A percentile compares a stretch with the other conserved stretches of the same genome.
Conservation (phyloP, 2,888 invertebrate species). For the Drosophila leonis region DNA sequence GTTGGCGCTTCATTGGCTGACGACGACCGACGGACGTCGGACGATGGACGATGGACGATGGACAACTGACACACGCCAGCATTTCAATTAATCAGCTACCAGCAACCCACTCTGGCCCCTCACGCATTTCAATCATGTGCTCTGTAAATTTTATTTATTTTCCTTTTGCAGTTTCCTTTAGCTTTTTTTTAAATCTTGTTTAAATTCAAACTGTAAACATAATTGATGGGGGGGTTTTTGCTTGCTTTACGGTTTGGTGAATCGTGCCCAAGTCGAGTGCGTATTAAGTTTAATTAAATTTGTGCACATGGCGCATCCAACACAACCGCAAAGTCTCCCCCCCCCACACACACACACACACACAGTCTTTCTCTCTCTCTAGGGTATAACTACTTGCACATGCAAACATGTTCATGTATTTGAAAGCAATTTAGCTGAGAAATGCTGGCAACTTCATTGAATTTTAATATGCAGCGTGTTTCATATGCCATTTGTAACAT, state of each 20-base stretch:
- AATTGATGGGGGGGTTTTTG: slow-evolving; percentile 50
- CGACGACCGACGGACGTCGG: neutral
- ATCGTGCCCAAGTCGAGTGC: slow-evolving; percentile 41
- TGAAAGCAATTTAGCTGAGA: slow-evolving; percentile 76
- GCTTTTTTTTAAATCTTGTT: slow-evolving; percentile 24
- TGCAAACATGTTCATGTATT: slow-evolving; percentile 48
- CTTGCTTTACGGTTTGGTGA: slow-evolving; percentile 14
- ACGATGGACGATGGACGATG: slow-evolving; percentile 3
- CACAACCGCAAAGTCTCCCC: slow-evolving; percentile 36
- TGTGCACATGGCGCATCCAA: slow-evolving; percentile 54
- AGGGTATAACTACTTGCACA: slow-evolving; percentile 23
- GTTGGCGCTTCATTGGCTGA: slow-evolving; percentile 53
- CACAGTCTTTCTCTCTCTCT: neutral
- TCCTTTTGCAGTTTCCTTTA: neutral
- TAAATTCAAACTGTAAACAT: slow-evolving; percentile 54
- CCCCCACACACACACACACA: neutral
- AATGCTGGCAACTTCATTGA: slow-evolving; percentile 72
- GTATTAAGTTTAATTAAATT: slow-evolving; percentile 64
- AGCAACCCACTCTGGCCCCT: neutral
- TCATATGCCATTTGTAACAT: slow-evolving; percentile 46
- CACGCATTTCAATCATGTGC: slow-evolving; percentile 10
- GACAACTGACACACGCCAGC: slow-evolving; percentile 62
- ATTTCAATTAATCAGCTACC: slow-evolving; percentile 65
- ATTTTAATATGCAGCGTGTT: slow-evolving; percentile 71
- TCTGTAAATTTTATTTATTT: slow-evolving; percentile 13